Conservation (phyloP, 2,113 vertebrate genomes). For the Myodes glareolus region DNA sequence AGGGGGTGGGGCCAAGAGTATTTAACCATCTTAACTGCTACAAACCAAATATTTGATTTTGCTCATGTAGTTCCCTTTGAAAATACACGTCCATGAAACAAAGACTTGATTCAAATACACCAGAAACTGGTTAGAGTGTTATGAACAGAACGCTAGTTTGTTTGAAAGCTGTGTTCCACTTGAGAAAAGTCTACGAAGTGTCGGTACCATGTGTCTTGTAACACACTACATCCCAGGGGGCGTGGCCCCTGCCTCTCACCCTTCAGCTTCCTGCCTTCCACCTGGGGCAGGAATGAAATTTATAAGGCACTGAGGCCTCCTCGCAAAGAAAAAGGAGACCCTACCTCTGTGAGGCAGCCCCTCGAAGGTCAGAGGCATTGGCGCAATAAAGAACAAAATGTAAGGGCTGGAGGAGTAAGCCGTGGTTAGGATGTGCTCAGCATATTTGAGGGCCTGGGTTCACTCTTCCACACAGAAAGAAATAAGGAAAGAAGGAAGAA, state of each 20-base stretch:
- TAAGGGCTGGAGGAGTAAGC: neutral
- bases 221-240: accelerated
- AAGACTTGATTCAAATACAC: slow-evolving; percentile 60
- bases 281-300: neutral
- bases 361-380: neutral
- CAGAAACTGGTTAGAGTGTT: neutral
- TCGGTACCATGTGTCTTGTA: neutral
- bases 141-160: slow-evolving; percentile 17
- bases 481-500: neutral
- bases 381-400: neutral
- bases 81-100: slow-evolving; percentile 67
- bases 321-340: too few species aligned
- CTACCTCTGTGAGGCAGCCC: neutral
- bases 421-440: neutral
- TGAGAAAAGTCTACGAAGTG: neutral
- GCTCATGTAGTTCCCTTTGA: slow-evolving; percentile 69
- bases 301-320: neutral
- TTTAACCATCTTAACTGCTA: slow-evolving; percentile 63
- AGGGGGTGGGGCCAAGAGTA: neutral
- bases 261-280: neutral
- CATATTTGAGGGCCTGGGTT: neutral
- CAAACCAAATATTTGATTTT: slow-evolving; percentile 74
- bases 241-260: neutral
- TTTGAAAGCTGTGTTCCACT: slow-evolving; percentile 38
- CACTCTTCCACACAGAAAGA: neutral